phyloP scores from a whole-genome alignment of 2,888 invertebrate species.

The Cheilosia soror region DNA sequence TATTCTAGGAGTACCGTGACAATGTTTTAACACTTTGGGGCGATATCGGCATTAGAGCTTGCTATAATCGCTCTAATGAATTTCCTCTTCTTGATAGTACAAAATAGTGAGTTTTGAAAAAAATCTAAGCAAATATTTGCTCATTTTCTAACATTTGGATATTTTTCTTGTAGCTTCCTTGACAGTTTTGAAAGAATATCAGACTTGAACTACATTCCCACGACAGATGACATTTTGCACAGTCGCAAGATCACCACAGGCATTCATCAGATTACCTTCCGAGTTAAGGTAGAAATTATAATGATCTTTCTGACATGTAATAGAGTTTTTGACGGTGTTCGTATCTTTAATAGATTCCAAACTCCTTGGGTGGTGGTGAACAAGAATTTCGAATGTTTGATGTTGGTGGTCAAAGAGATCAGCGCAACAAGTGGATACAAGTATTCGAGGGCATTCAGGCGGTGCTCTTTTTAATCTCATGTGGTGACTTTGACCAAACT shows the following conservation, averaged over 20 bases:
- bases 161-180: slow-evolving; percentile 87
- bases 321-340: neutral
- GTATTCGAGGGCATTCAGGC: slow-evolving; percentile 93
- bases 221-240: slow-evolving; percentile 90
- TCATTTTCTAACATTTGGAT: neutral
- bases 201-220: slow-evolving; percentile 87
- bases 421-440: slow-evolving; percentile 93
- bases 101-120: slow-evolving; percentile 88
- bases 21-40: slow-evolving; percentile 88
- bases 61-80: slow-evolving; percentile 89
- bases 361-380: slow-evolving; percentile 88
- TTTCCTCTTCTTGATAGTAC: slow-evolving; percentile 92
- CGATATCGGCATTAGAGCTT: slow-evolving; percentile 89
- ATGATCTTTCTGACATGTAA: neutral
- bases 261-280: slow-evolving; percentile 90
- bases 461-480: slow-evolving; percentile 91
- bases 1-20: slow-evolving; percentile 88
- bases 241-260: slow-evolving; percentile 90
- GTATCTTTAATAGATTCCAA: slow-evolving; percentile 85
- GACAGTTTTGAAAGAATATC: slow-evolving; percentile 88
- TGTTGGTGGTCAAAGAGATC: slow-evolving; percentile 93
- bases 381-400: slow-evolving; percentile 93
- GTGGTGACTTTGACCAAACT: slow-evolving; percentile 91
- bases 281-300: slow-evolving; percentile 85
- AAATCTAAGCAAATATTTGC: slow-evolving; percentile 19